Evolutionary conservation across 2,797 vertebrate species (phyloP).

Genomic region (Crax fasciolata): DNA sequence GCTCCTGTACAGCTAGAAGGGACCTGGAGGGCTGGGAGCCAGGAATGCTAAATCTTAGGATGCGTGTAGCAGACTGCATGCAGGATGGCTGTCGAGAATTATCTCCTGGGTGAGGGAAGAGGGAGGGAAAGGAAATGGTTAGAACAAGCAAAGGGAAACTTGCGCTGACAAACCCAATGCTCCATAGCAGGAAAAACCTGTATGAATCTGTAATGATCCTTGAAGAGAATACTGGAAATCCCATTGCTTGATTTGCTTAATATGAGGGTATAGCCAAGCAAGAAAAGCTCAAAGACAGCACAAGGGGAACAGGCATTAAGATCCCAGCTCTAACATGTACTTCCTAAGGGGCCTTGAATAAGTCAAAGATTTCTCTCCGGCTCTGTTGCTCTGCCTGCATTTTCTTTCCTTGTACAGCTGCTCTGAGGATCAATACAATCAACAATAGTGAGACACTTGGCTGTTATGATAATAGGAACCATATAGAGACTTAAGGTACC

Average conservation of each 20-base stretch:
- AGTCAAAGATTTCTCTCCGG: not conserved
- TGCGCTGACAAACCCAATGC: not conserved
- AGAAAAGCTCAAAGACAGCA: not conserved
- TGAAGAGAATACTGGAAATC: not conserved
- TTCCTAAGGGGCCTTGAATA: not conserved
- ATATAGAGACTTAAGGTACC: not conserved
- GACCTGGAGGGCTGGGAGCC: slow-evolving; percentile 16
- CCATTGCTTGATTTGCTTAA: slow-evolving; percentile 20
- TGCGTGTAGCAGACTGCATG: not conserved
- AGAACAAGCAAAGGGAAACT: slow-evolving; percentile 1
- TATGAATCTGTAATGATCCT: not conserved
- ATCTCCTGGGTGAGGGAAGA: not conserved
- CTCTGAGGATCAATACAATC: slow-evolving; percentile 3
- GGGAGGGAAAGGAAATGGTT: slow-evolving; percentile 13
- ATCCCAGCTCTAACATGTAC: not conserved
- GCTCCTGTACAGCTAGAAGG: slow-evolving; percentile 5
- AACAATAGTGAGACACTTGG: not conserved
- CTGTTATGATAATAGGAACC: not conserved
- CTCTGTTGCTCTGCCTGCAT: not conserved
- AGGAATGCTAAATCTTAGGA: slow-evolving; percentile 43
- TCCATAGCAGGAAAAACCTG: not conserved
- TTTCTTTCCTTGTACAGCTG: not conserved
- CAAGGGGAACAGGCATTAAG: not conserved
- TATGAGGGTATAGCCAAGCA: not conserved
- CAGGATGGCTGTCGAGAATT: not conserved